A percentile compares a stretch with the other conserved stretches of the same genome.
Evolutionary conservation across 1,140 invertebrate genomes (phyloP).

Genomic region (Zaprionus capensis): DNA sequence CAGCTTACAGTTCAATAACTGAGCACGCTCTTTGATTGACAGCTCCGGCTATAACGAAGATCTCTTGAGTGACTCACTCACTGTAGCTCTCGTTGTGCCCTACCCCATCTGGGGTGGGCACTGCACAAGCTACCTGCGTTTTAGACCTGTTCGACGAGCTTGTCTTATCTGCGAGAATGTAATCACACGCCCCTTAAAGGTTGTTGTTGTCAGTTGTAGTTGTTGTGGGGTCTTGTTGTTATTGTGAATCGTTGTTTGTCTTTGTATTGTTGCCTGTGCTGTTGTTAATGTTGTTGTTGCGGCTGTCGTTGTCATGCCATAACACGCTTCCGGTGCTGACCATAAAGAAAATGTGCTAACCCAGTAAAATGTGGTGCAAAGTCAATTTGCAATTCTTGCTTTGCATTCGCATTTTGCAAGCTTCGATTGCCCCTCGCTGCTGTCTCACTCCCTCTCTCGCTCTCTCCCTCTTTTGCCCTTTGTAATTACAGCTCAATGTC

Average conservation of each 20-base stretch:
- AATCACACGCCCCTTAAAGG: constrained; percentile 16
- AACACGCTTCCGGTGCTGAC: constrained; percentile 45
- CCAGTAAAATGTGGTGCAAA: constrained; percentile 34
- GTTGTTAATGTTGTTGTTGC: constrained; percentile 1
- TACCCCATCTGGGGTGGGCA: background rate
- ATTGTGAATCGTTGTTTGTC: background rate
- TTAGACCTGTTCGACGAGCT: background rate
- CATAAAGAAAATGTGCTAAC: constrained; percentile 23
- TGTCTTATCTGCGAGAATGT: constrained; percentile 2
- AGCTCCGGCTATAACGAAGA: background rate
- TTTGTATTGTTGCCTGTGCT: background rate
- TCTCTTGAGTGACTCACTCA: background rate
- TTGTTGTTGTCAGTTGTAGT: background rate
- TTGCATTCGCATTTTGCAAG: constrained; percentile 39
- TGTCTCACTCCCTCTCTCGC: background rate
- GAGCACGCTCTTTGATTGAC: background rate
- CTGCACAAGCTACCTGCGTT: background rate
- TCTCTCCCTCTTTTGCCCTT: background rate
- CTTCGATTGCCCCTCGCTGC: background rate
- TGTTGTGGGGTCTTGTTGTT: constrained; percentile 2
- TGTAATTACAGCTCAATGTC: constrained; percentile 48
- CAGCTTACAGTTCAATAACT: constrained; percentile 1
- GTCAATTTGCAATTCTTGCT: constrained; percentile 58
- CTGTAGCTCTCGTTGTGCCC: background rate
- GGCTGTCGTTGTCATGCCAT: constrained; percentile 16